Base-by-base conservation (phyloP, 2,113 vertebrate species). In the Hydropotes inermis region DNA sequence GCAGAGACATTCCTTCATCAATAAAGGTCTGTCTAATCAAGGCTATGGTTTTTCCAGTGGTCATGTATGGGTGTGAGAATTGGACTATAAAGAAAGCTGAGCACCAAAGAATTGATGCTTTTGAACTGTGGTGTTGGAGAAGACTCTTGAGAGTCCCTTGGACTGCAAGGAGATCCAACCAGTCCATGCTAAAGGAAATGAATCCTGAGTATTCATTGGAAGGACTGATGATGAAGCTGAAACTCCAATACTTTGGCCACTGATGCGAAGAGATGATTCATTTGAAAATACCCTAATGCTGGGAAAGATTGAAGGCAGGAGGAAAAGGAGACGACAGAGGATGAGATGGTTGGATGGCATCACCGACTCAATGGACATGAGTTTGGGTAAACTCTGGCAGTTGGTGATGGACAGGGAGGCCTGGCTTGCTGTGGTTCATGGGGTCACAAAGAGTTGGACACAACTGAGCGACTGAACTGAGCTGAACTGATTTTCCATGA, bases 401-500 rank as follows among this genome's bases (percentile, higher is more conserved):
- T 36, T 70, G 64, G 9, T 36, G 64, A 6, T 36, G 64, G 64
- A 70, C 64, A 70, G 9, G 5, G 64, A 36, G 19, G n/a, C 64
- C 64, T 70, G 64, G n/a, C 0, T 0, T 70, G n/a, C 64, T 70
- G n/a, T 0, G 0, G 64, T 36, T 21, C n/a, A 70, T 70, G 64
- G 17, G 10, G 67, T 70, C n/a, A 23, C 67, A 74, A 70, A 70
- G n/a, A 74, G 19, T 39, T 12, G n/a, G 21, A 39, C 67, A 25
- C 19, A 6, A 23, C 67, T 70, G 67, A 39, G 17, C 0, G 10
- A 74, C 19, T 39, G 67, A 74, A 39, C 17, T 67, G 33, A n/a
- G n/a, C 4, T 36, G n/a, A 39, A 70, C 64, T 19, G 74, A 93
- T 28, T 54, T 93, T 78, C 78, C 78, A 36, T 83, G 43, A 15